Evolutionary conservation across 2,888 invertebrate species (phyloP).

Genomic region (Melangyna quadrimaculata): DNA sequence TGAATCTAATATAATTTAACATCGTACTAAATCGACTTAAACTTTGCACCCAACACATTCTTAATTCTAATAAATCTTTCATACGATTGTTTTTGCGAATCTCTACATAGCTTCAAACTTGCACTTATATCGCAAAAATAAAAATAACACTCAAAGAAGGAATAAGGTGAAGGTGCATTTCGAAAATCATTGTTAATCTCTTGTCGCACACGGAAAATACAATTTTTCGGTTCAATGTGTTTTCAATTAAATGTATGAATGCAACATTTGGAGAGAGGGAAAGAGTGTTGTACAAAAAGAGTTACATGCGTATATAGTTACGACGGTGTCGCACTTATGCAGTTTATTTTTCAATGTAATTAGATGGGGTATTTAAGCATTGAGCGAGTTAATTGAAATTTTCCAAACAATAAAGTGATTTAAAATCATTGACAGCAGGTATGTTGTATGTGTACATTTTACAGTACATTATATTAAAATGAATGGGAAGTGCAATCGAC

Average conservation of each 20-base stretch:
- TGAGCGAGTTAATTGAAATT: slow-evolving; percentile 64
- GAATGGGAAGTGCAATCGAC: slow-evolving; percentile 26
- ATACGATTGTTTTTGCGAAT: not conserved
- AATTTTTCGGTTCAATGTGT: slow-evolving; percentile 57
- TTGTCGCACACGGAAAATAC: slow-evolving; percentile 41
- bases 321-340: slow-evolving; percentile 20
- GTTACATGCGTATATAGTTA: not conserved
- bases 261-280: not conserved
- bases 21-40: no score
- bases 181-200: slow-evolving; percentile 33
- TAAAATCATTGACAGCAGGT: slow-evolving; percentile 40
- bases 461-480: not conserved
- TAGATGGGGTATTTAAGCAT: slow-evolving; percentile 38
- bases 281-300: not conserved
- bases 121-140: not conserved
- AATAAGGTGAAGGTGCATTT: slow-evolving; percentile 8
- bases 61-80: not conserved
- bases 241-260: slow-evolving; percentile 54
- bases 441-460: not conserved
- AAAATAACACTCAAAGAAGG: not conserved
- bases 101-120: not conserved
- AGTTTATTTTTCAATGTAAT: slow-evolving; percentile 42
- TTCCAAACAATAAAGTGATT: slow-evolving; percentile 49
- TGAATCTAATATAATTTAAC: no score
- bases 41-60: no score